Evolutionary conservation across 2,113 vertebrate genomes (phyloP), one percentile per base, ranked within the genome.

Genomic region (Otocyon megalotis): DNA sequence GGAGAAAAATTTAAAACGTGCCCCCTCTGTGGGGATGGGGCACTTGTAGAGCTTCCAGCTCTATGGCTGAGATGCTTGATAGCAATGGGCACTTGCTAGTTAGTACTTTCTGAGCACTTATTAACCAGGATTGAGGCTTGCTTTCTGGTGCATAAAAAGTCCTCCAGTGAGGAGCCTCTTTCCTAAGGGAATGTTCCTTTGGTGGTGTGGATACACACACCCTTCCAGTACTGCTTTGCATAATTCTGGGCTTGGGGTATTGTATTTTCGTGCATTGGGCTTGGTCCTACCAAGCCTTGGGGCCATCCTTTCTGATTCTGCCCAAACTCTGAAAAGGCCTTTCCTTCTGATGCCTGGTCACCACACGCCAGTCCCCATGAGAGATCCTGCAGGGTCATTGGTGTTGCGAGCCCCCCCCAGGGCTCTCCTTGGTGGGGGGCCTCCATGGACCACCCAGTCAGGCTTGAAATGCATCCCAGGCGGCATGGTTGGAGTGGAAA

Each of bases 11-110:
- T 8, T 0, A 60, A 22, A 30, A 16, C 0, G 32, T 3, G 28
- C 10, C 26, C 10, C 26, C 32, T 3, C 43, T 8, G 0, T 0
- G 3, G 3, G 14, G 16, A 22, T 24, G 22, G 69, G 48, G 0
- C 54, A 14, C 50, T 0, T 85, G 54, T 4, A 65, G 84, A 50
- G 16, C 37, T 6, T 56, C 13, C 2, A 7, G n/a, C 12, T 50
- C 28, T 62, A 58, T 14, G 4, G n/a, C 2, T 56, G 35, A 65
- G 32, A 56, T 8, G n/a, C 30, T 50, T 10, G 9, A 11, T 3
- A 6, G 0, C 74, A 20, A 26, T 0, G 0, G 56, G 53, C 5
- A 19, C 37, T 35, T 65, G 11, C 19, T 13, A 35, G 37, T 71
- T 15, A 56, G 3, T n/a, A 15, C 32, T 19, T 13, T 14, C 1